A percentile compares a stretch with the other conserved stretches of the same genome.
phyloP scores from a whole-genome alignment of 2,888 invertebrate genomes.

The Erebia ligea region DNA sequence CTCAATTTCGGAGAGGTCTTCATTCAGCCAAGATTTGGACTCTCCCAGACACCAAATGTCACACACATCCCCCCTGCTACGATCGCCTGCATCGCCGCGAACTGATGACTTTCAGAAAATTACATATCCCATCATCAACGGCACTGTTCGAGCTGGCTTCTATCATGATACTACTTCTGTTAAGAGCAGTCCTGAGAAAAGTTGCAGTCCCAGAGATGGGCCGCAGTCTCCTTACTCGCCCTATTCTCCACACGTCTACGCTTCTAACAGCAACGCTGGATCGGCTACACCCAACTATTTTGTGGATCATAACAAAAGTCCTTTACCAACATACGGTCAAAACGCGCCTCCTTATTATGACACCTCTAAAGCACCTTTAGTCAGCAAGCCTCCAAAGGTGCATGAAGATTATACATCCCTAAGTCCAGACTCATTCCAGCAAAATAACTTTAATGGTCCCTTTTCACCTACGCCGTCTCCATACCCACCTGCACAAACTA shows the following conservation, averaged over 20 bases:
- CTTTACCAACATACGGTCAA: constrained; percentile 71
- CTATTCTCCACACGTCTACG: constrained; percentile 77
- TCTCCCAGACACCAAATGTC: constrained; percentile 89
- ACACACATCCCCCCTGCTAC: constrained; percentile 88
- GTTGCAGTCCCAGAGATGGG: constrained; percentile 90
- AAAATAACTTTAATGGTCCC: constrained; percentile 71
- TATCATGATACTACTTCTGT: constrained; percentile 94
- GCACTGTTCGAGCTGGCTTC: constrained; percentile 93
- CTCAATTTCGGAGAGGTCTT: constrained; percentile 90
- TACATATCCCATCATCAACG: constrained; percentile 90
- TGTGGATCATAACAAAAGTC: constrained; percentile 74
- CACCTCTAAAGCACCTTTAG: constrained; percentile 75
- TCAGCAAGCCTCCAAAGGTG: constrained; percentile 73
- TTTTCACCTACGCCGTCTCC: constrained; percentile 68
- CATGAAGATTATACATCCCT: constrained; percentile 83
- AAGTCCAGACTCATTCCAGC: constrained; percentile 81
- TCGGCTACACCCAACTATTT: constrained; percentile 72
- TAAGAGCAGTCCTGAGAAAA: constrained; percentile 92
- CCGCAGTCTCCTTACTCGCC: constrained; percentile 80
- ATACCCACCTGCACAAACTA: constrained; percentile 64
- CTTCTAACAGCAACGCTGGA: constrained; percentile 62
- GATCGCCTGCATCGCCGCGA: constrained; percentile 91
- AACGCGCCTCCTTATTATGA: constrained; percentile 85
- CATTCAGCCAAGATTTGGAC: constrained; percentile 90
- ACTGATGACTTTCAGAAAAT: constrained; percentile 87